Evolutionary conservation across 2,113 vertebrate species (phyloP).

Genomic region (Cryptotis parvus): DNA sequence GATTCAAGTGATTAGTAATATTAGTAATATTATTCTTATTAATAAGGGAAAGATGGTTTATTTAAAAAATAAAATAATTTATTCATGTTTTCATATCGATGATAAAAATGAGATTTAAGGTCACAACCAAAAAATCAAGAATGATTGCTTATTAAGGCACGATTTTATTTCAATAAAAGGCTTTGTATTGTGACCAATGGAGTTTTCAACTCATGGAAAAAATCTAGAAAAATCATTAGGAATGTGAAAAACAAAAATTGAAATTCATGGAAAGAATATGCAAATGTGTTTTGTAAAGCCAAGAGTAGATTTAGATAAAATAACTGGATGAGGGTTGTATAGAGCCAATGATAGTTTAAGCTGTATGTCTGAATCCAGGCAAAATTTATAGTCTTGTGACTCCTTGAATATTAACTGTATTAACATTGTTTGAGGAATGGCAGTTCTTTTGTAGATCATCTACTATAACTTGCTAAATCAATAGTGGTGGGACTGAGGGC

Average conservation of each 20-base stretch:
- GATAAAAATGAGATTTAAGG: not conserved
- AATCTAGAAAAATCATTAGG: too few species aligned
- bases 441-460: not conserved
- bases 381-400: not conserved
- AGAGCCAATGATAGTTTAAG: not conserved
- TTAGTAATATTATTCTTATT: fast-evolving
- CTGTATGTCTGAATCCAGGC: not conserved
- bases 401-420: not conserved
- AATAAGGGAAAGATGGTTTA: not conserved
- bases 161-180: not conserved
- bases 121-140: not conserved
- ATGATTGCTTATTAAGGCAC: not conserved
- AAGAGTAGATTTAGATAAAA: not conserved
- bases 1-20: too few species aligned
- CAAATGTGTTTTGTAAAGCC: not conserved
- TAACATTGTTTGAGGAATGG: not conserved
- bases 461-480: not conserved
- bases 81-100: not conserved
- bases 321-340: not conserved
- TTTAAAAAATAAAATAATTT: not conserved
- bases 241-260: too few species aligned
- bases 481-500: not conserved
- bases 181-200: not conserved
- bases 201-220: not conserved
- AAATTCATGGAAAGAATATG: not conserved